A percentile compares a stretch with the other conserved stretches of the same genome.
phyloP scores from a whole-genome alignment of 2,888 invertebrate genomes.

The Lasioglossum pauxillum region DNA sequence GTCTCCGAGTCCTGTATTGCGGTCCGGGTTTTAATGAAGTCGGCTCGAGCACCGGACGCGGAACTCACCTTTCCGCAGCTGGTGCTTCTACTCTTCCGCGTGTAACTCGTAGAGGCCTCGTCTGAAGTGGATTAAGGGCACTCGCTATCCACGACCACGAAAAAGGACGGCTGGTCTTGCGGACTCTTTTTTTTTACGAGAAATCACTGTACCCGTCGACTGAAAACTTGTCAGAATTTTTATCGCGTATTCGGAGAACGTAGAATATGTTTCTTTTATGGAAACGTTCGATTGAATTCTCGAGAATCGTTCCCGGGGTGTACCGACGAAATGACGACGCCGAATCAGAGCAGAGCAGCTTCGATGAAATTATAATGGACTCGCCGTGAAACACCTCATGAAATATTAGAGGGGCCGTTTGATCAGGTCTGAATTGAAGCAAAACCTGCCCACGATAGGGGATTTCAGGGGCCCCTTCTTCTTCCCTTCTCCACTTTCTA shows the following conservation, averaged over 20 bases:
- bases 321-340: not conserved
- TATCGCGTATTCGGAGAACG: no score
- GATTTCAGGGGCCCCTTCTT: no score
- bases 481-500: constrained; percentile 13
- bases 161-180: not conserved
- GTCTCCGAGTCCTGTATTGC: not conserved
- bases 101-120: not conserved
- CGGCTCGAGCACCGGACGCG: not conserved
- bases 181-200: not conserved
- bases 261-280: no score
- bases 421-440: not conserved
- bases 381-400: not conserved
- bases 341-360: not conserved
- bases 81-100: not conserved
- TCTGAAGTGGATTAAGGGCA: constrained; percentile 8
- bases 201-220: not conserved
- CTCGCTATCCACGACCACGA: not conserved
- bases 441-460: no score
- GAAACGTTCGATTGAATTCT: no score
- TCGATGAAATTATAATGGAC: constrained; percentile 13
- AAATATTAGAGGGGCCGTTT: constrained; percentile 35
- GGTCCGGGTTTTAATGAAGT: constrained; percentile 4
- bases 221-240: not conserved
- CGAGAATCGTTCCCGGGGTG: no score
- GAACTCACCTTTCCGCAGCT: not conserved